Percentiles rank a stretch among this genome's conserved stretches.
Evolutionary conservation across 2,888 invertebrate species (phyloP).

Genomic region (Aelia acuminata): DNA sequence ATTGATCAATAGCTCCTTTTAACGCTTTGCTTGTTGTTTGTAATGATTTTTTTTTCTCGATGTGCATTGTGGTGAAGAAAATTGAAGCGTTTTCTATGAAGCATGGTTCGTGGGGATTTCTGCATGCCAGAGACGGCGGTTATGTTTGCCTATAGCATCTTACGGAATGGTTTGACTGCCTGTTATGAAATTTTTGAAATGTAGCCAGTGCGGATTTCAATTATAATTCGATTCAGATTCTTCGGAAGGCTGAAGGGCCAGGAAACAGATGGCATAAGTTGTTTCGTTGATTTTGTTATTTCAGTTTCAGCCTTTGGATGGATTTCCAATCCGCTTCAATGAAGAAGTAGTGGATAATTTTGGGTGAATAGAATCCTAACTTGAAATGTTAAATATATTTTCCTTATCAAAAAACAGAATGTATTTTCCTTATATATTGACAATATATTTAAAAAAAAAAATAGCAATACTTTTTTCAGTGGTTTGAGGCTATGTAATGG

Average conservation of each 20-base stretch:
- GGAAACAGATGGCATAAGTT: not conserved
- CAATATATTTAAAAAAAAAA: too few relatives aligned
- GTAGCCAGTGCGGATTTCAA: not conserved
- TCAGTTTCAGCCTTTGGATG: not conserved
- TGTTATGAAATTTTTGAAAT: not conserved
- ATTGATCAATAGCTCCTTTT: not conserved
- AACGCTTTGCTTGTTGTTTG: constrained; percentile 39
- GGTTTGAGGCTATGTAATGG: too few relatives aligned
- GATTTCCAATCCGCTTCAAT: not conserved
- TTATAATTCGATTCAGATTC: not conserved
- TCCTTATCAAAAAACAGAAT: not conserved
- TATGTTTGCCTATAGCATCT: not conserved
- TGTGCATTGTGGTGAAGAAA: constrained; percentile 34
- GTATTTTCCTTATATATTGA: not conserved
- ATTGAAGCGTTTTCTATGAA: constrained; percentile 3
- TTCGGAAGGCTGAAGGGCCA: not conserved
- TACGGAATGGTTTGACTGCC: constrained; percentile 16
- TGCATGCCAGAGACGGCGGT: constrained; percentile 18
- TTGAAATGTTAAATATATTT: not conserved
- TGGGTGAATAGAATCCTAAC: not conserved
- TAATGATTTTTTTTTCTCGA: constrained; percentile 4
- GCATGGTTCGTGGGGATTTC: constrained; percentile 23
- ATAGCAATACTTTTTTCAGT: too few relatives aligned
- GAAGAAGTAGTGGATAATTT: not conserved
- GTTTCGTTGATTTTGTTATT: not conserved